A percentile compares a stretch with the other conserved stretches of the same genome.
These are phyloP conservation scores for Melanotaenia trifasciata DNA, from an alignment of 2,797 vertebrate species.

Conservation along the genomic window DNA sequence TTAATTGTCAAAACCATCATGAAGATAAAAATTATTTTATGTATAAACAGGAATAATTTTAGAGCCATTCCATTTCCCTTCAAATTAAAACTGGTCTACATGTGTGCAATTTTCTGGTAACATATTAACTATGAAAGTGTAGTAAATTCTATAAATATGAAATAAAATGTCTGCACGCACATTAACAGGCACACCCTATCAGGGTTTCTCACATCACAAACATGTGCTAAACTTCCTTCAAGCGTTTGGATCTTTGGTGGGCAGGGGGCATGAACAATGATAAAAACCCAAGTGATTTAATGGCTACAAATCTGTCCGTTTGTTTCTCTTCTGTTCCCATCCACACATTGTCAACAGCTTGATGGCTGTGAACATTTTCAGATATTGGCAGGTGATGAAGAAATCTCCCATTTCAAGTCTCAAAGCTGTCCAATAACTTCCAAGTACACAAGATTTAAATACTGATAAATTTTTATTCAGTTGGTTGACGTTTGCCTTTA, in stretches of 20 bases:
- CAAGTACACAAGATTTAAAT: background rate
- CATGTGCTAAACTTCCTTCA: conserved; percentile 77
- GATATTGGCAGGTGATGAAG: conserved; percentile 55
- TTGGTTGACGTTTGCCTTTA: background rate
- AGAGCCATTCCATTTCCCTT: background rate
- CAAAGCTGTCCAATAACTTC: conserved; percentile 2
- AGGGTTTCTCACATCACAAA: conserved; percentile 73
- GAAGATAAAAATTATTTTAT: background rate
- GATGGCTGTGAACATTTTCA: conserved; percentile 55
- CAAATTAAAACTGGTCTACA: background rate
- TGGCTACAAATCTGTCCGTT: conserved; percentile 69
- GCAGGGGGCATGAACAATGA: conserved; percentile 47
- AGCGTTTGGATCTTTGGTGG: conserved; percentile 64
- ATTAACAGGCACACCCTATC: conserved; percentile 46
- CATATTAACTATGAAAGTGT: background rate
- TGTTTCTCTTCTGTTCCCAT: conserved; percentile 53
- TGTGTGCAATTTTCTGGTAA: background rate
- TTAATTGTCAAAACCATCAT: conserved; percentile 19
- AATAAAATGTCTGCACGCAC: conserved; percentile 26
- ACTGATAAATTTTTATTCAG: background rate
- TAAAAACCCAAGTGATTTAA: conserved; percentile 66
- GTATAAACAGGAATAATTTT: background rate
- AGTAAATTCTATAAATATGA: background rate
- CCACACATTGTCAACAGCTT: conserved; percentile 62
- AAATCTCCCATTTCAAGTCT: conserved; percentile 22